phyloP scores from a whole-genome alignment of 2,797 vertebrate genomes.

The Falco berigora region DNA sequence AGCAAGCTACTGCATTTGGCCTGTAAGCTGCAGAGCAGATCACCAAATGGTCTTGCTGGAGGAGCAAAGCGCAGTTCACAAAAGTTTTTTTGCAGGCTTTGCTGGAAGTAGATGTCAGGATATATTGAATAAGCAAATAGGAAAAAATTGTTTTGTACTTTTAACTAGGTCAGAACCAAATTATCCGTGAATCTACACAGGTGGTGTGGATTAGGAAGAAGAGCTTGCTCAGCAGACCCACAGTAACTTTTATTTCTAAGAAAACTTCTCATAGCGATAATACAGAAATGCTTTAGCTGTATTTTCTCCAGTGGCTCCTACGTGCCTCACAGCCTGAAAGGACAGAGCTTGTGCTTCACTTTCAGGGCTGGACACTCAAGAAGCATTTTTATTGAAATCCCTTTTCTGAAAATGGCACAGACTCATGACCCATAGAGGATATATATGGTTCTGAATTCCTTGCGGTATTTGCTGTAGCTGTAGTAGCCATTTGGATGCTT shows the following conservation, averaged over 20 bases:
- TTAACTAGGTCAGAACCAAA: conserved; percentile 36
- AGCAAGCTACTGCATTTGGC: background rate
- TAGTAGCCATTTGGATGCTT: background rate
- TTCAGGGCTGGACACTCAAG: background rate
- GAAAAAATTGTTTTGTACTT: conserved; percentile 5
- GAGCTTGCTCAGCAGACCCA: conserved; percentile 43
- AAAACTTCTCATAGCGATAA: background rate
- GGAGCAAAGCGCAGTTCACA: background rate
- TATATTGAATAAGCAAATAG: conserved; percentile 5
- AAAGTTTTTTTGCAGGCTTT: background rate
- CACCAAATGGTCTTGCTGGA: background rate
- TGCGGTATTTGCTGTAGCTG: background rate
- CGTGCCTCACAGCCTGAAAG: background rate
- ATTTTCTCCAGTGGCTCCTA: background rate
- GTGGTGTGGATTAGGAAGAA: conserved; percentile 34
- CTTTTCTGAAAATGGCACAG: background rate
- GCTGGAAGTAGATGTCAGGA: conserved; percentile 2
- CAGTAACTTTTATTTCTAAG: background rate
- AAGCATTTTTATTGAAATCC: background rate
- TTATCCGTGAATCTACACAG: background rate
- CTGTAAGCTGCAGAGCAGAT: background rate
- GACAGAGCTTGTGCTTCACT: background rate
- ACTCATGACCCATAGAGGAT: background rate
- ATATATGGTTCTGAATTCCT: background rate
- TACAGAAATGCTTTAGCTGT: background rate